A percentile compares a stretch with the other conserved stretches of the same genome.
Conservation (phyloP, 1,140 invertebrate genomes). For the Bicyclus anynana region DNA sequence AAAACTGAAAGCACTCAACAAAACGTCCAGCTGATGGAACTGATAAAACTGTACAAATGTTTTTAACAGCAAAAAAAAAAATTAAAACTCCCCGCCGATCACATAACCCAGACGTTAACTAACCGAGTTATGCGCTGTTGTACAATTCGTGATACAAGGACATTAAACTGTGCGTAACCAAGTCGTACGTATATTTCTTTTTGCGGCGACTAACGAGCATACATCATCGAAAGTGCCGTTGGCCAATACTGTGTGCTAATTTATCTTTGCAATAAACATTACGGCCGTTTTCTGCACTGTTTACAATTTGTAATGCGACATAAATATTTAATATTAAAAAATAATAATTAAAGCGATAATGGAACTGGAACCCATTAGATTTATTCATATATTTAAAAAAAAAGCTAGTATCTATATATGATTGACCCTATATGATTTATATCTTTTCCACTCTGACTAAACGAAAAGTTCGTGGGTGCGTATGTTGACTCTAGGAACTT, state of each 20-base stretch:
- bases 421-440: no score
- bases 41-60: background rate
- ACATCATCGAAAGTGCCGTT: conserved; percentile 55
- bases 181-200: conserved; percentile 51
- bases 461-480: no score
- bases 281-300: conserved; percentile 23
- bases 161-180: conserved; percentile 60
- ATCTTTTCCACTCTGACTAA: no score
- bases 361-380: no score
- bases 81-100: background rate
- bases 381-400: no score
- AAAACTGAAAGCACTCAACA: background rate
- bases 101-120: conserved; percentile 40
- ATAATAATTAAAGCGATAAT: background rate
- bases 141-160: conserved; percentile 62
- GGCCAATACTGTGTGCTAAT: conserved; percentile 45
- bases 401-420: no score
- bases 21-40: background rate
- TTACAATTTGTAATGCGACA: conserved; percentile 20
- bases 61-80: conserved; percentile 14
- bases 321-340: conserved; percentile 7
- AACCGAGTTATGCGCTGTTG: conserved; percentile 38
- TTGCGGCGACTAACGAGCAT: conserved; percentile 40
- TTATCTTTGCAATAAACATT: conserved; percentile 30
- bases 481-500: no score